A percentile compares a stretch with the other conserved stretches of the same genome.
These are phyloP conservation scores for Drosophila buzzatii DNA, from an alignment of 2,888 invertebrate genomes.

Conservation along the genomic window DNA sequence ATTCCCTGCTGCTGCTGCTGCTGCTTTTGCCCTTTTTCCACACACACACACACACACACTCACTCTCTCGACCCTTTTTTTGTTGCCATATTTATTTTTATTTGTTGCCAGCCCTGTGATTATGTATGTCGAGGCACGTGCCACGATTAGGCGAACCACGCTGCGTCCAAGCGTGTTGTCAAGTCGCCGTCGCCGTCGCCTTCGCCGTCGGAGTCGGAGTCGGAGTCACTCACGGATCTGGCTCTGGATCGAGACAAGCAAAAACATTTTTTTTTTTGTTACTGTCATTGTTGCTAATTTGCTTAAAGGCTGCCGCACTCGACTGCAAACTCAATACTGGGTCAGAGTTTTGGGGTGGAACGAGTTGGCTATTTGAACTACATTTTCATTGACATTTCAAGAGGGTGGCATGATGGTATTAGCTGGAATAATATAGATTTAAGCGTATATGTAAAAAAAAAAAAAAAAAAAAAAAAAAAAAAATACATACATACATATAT, in stretches of 20 bases:
- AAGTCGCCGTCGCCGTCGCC: conserved; percentile 16
- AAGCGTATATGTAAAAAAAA: too few species aligned
- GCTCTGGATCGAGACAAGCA: conserved; percentile 33
- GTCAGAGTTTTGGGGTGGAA: conserved; percentile 25
- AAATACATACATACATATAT: too few species aligned
- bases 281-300: conserved; percentile 72
- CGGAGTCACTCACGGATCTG: conserved; percentile 12
- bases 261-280: conserved; percentile 44
- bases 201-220: conserved; percentile 10
- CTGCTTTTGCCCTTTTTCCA: conserved; percentile 26
- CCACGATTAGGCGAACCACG: conserved; percentile 76
- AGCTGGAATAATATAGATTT: neutral
- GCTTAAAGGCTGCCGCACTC: conserved; percentile 60
- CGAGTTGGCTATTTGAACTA: neutral
- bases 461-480: too few species aligned
- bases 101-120: conserved; percentile 67
- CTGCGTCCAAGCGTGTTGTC: conserved; percentile 68
- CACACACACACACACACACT: neutral
- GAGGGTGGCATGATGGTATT: neutral
- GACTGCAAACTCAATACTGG: conserved; percentile 29
- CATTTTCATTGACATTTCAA: neutral
- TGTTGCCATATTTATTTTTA: conserved; percentile 25
- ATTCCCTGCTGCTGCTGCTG: conserved; percentile 6
- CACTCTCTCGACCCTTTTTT: conserved; percentile 44
- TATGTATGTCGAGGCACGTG: conserved; percentile 78